phyloP scores from a whole-genome alignment of 2,888 invertebrate species.

The Mesorhabditis belari region DNA sequence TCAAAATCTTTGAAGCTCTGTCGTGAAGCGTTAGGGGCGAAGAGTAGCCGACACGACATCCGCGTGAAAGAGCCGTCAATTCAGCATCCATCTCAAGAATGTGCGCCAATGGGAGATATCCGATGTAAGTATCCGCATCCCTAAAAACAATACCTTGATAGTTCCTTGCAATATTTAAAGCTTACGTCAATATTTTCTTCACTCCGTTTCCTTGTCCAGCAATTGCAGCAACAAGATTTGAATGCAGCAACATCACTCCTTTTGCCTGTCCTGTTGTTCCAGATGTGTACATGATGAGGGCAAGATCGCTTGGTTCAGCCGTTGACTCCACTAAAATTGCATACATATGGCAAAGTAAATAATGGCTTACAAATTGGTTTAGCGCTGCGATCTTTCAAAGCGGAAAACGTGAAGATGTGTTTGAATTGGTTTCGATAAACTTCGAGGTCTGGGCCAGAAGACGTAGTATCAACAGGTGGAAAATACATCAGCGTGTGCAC shows the following conservation, averaged over 20 bases:
- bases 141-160: constrained; percentile 5
- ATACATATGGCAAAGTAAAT: neutral
- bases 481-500: constrained; percentile 44
- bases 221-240: constrained; percentile 55
- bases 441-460: constrained; percentile 8
- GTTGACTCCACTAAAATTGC: constrained; percentile 20
- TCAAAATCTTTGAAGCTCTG: constrained; percentile 80
- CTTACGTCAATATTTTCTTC: constrained; percentile 51
- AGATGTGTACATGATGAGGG: constrained; percentile 94
- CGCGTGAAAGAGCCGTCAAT: constrained; percentile 36
- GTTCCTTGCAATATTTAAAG: constrained; percentile 23
- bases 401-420: constrained; percentile 33
- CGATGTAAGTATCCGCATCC: constrained; percentile 72
- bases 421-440: constrained; percentile 27
- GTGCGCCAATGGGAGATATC: constrained; percentile 89
- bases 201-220: constrained; percentile 55
- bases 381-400: constrained; percentile 21
- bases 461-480: constrained; percentile 19
- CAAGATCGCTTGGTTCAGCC: constrained; percentile 54
- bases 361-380: constrained; percentile 14
- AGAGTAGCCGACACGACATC: constrained; percentile 78
- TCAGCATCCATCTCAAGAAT: constrained; percentile 86
- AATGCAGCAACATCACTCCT: constrained; percentile 55
- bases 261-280: constrained; percentile 69
- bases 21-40: constrained; percentile 73